Evolutionary conservation across 2,113 vertebrate genomes (phyloP).

Genomic region (Hucho hucho): DNA sequence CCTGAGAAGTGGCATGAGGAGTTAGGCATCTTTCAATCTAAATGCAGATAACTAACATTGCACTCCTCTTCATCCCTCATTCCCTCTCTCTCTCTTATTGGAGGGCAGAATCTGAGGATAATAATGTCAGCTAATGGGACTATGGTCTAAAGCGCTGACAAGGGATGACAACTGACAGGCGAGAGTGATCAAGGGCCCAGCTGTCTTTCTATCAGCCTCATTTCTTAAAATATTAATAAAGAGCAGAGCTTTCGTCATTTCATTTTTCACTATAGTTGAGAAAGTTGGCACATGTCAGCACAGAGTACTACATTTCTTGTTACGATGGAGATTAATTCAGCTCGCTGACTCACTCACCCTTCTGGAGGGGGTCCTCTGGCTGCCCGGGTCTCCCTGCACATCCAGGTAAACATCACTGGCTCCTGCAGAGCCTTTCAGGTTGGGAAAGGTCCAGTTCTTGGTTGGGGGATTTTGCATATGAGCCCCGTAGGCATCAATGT

Average conservation of each 20-base stretch:
- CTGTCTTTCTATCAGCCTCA: background rate
- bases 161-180: background rate
- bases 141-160: background rate
- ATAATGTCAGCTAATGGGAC: background rate
- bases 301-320: background rate
- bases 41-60: background rate
- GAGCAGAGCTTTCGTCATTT: background rate
- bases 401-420: constrained; percentile 70
- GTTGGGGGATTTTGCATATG: constrained; percentile 29
- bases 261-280: background rate
- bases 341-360: constrained; percentile 23
- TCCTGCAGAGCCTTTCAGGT: constrained; percentile 64
- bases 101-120: background rate
- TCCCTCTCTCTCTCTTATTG: background rate
- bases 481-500: constrained; percentile 34
- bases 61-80: background rate
- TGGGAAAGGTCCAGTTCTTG: constrained; percentile 83
- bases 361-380: constrained; percentile 50
- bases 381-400: constrained; percentile 54
- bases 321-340: background rate
- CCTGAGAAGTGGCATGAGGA: background rate
- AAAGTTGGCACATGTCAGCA: background rate
- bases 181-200: background rate
- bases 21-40: background rate
- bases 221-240: background rate